Evolutionary conservation across 2,113 vertebrate species (phyloP), one percentile per base, ranked within the genome.

Genomic region (Chamaea fasciata): DNA sequence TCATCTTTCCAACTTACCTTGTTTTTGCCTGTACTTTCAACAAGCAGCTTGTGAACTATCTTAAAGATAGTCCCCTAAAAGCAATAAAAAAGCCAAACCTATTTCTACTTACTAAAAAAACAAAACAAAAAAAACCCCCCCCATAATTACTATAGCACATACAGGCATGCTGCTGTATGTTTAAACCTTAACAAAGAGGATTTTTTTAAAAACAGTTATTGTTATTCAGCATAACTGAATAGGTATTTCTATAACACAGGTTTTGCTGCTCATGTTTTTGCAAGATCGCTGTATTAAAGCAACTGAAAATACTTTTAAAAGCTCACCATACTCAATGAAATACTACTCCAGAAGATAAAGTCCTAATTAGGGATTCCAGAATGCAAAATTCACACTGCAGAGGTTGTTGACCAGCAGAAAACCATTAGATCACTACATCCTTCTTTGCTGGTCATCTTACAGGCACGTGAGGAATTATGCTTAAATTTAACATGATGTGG

Each of bases 11-110:
- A 90, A 44, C 28, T 55, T 77, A 50, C 30, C 41, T 49, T 69
- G 20, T n/a, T 83, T 80, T 76, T 87, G 52, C 15, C 63, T 92
- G 42, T 70, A 67, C 30, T 74, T 75, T 41, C 44, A 88, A 70
- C 12, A 90, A 84, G 21, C 19, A 62, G 33, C 68, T 63, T 79
- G 13, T 68, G 24, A 89, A 90, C n/a, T 44, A 52, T 63, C n/a
- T 56, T 82, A 59, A 42, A 70, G 41, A 77, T 1, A 74, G 46
- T 12, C n/a, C 87, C 22, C 41, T 60, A 47, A 56, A 67, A 89
- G 12, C 67, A 82, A 74, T 26, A 13, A 53, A 71, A 71, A 74
- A 42, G 44, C n/a, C 4, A 75, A 63, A 63, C 7, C 22, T 73
- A 53, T 56, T 80, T 73, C 41, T 42, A 74, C 33, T 77, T 59